Percentiles rank a stretch among this genome's conserved stretches.
These are phyloP conservation scores for Drosophila ercepeae DNA, from an alignment of 1,140 invertebrate genomes.

Conservation along the genomic window DNA sequence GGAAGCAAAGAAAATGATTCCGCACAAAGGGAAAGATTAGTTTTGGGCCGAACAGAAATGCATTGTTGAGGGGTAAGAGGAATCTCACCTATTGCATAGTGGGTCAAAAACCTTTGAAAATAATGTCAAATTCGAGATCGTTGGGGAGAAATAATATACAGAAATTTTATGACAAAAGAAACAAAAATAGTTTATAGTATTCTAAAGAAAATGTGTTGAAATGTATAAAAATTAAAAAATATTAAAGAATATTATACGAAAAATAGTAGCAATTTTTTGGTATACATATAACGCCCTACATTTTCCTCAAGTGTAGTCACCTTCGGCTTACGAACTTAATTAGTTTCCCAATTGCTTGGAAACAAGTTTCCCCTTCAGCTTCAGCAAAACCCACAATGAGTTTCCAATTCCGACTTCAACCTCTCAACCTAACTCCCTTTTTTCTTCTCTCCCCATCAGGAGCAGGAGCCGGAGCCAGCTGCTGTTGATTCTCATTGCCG, in stretches of 20 bases:
- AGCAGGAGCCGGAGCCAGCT: slow-evolving; percentile 59
- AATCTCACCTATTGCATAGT: slow-evolving; percentile 35
- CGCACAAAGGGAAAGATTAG: slow-evolving; percentile 25
- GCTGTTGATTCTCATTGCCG: slow-evolving; percentile 12
- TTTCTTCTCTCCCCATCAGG: slow-evolving; percentile 26
- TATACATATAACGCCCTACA: neutral
- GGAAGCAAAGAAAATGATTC: slow-evolving; percentile 29
- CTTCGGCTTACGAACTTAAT: neutral
- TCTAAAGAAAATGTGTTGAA: too few relatives aligned
- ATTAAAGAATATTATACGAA: too few relatives aligned
- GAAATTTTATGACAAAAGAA: neutral
- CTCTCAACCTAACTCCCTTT: slow-evolving; percentile 29
- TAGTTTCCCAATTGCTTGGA: neutral
- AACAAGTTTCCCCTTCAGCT: neutral
- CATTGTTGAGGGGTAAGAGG: slow-evolving; percentile 4
- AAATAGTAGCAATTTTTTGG: too few relatives aligned
- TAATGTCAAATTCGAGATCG: neutral
- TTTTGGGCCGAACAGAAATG: slow-evolving; percentile 9
- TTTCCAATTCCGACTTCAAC: slow-evolving; percentile 23
- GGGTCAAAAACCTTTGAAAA: slow-evolving; percentile 4
- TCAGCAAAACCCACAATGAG: neutral
- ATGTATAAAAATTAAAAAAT: too few relatives aligned
- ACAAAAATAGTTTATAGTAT: too few relatives aligned
- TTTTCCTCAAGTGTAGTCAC: neutral
- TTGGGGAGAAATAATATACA: neutral